Conservation (phyloP, 2,797 vertebrate genomes). For the Helicolenus hilgendorfi region DNA sequence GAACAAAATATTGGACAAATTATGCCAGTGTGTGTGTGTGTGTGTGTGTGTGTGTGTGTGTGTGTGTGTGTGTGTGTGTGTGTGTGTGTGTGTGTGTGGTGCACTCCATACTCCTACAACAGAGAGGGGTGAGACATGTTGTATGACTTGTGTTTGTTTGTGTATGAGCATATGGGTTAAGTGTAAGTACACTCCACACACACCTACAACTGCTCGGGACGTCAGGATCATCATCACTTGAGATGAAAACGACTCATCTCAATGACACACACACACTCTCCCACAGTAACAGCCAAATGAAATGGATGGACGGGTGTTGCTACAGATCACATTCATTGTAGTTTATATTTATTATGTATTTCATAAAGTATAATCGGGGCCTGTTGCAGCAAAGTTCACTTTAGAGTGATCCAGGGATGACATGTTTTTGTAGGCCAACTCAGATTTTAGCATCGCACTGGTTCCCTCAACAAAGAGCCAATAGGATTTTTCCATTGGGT, state of each 20-base stretch:
- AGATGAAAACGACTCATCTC: conserved; percentile 35
- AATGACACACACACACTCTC: not conserved
- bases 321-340: not conserved
- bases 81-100: conserved; percentile 6
- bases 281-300: not conserved
- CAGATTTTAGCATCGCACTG: too few relatives aligned
- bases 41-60: conserved; percentile 45
- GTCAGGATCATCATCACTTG: conserved; percentile 16
- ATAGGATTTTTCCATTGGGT: too few relatives aligned
- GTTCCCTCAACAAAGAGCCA: too few relatives aligned
- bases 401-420: too few relatives aligned
- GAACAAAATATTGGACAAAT: conserved; percentile 85
- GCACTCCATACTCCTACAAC: conserved; percentile 49
- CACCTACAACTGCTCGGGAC: conserved; percentile 18
- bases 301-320: not conserved
- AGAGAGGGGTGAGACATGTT: conserved; percentile 40
- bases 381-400: not conserved
- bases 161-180: conserved; percentile 49
- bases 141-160: conserved; percentile 42
- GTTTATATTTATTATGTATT: not conserved
- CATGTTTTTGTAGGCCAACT: too few relatives aligned
- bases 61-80: conserved; percentile 41
- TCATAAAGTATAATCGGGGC: not conserved
- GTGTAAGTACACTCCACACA: conserved; percentile 30
- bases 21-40: conserved; percentile 51